Conservation (phyloP, 2,888 invertebrate genomes). For the Sepiola atlantica region DNA sequence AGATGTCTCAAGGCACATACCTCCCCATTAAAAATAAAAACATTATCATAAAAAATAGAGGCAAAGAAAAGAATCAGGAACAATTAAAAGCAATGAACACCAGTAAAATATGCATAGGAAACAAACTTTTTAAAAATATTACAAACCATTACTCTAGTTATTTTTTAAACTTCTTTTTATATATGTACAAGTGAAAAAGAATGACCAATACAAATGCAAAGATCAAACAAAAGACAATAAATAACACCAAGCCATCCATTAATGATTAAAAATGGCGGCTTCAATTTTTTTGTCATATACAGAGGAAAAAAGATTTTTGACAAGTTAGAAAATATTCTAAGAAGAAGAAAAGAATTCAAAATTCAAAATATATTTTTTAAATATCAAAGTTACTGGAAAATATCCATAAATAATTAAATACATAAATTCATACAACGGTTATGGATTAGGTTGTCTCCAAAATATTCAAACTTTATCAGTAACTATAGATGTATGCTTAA, state of each 20-base stretch:
- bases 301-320: background rate
- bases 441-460: no score
- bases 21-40: background rate
- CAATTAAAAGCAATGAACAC: background rate
- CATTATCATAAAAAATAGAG: background rate
- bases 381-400: no score
- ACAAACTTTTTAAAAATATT: background rate
- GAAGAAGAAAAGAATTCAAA: background rate
- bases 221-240: background rate
- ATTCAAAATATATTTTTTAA: no score
- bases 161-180: background rate
- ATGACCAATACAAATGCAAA: background rate
- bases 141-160: background rate
- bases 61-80: background rate
- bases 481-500: no score
- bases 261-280: background rate
- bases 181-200: background rate
- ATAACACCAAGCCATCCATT: background rate
- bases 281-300: background rate
- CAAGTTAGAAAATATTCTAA: background rate
- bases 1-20: constrained; percentile 14
- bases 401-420: no score
- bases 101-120: background rate
- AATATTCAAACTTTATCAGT: no score
- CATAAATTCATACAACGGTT: no score